These are phyloP conservation scores for Petrocephalus schoutedeni DNA, from an alignment of 2,797 vertebrate genomes.

Conservation along the genomic window DNA sequence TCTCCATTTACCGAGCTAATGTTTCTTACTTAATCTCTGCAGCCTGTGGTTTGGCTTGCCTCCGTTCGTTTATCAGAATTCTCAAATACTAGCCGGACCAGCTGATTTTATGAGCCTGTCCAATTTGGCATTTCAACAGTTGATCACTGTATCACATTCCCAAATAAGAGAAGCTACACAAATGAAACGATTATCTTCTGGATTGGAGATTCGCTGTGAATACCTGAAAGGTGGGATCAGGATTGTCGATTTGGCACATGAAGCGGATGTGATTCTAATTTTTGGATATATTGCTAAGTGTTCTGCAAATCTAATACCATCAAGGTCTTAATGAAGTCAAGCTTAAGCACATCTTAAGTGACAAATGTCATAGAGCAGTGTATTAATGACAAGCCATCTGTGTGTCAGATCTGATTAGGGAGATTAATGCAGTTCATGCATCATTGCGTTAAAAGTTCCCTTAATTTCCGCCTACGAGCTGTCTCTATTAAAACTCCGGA, in stretches of 20 bases:
- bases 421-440: not conserved
- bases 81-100: slow-evolving; percentile 52
- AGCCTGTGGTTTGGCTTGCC: slow-evolving; percentile 52
- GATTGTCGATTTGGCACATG: not conserved
- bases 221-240: not conserved
- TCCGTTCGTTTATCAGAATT: slow-evolving; percentile 50
- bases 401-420: not conserved
- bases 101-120: slow-evolving; percentile 40
- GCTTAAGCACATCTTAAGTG: not conserved
- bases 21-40: slow-evolving; percentile 44
- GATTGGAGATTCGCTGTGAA: not conserved
- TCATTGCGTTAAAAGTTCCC: not conserved
- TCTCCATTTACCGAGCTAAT: slow-evolving; percentile 57
- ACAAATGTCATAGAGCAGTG: not conserved
- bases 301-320: not conserved
- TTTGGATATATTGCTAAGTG: not conserved
- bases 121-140: slow-evolving; percentile 40
- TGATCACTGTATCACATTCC: slow-evolving; percentile 32
- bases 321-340: slow-evolving; percentile 1
- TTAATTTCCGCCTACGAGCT: not conserved
- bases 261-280: slow-evolving; percentile 7
- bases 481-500: not conserved
- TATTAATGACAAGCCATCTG: not conserved
- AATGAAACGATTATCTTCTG: slow-evolving; percentile 12
- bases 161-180: slow-evolving; percentile 12